Evolutionary conservation across 2,888 invertebrate species (phyloP).

Genomic region (Lepidonotus clava): DNA sequence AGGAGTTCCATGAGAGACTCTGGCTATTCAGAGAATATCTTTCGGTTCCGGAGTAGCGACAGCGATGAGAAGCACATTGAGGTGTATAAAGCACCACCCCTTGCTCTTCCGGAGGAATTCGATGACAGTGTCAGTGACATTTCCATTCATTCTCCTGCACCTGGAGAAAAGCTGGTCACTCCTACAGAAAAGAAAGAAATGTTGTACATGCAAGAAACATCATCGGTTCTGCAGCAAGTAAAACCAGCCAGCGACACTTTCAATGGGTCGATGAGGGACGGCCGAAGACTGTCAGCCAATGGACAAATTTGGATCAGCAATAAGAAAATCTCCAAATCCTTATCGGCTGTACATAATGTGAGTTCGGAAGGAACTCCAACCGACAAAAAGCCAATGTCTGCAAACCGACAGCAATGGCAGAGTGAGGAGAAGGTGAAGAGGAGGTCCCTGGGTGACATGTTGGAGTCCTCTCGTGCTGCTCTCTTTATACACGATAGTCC

Average conservation of each 20-base stretch:
- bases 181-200: background rate
- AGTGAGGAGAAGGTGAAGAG: constrained; percentile 18
- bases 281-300: background rate
- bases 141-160: background rate
- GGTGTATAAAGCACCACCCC: background rate
- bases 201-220: background rate
- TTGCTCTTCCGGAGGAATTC: constrained; percentile 23
- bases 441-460: background rate
- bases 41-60: constrained; percentile 38
- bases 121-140: background rate
- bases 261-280: background rate
- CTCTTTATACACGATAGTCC: no score
- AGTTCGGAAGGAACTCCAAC: background rate
- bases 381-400: background rate
- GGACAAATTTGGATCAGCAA: constrained; percentile 23
- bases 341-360: background rate
- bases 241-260: background rate
- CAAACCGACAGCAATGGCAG: background rate
- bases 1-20: background rate
- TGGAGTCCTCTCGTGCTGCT: no score
- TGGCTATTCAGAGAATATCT: constrained; percentile 13
- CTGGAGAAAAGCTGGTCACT: background rate
- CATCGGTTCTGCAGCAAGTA: background rate
- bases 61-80: background rate
- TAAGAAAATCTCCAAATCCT: background rate